Evolutionary conservation across 35 echinoderm and acorn worm genomes (phyloP), one percentile per base, ranked within the genome.

Genomic region (Patiria miniata): DNA sequence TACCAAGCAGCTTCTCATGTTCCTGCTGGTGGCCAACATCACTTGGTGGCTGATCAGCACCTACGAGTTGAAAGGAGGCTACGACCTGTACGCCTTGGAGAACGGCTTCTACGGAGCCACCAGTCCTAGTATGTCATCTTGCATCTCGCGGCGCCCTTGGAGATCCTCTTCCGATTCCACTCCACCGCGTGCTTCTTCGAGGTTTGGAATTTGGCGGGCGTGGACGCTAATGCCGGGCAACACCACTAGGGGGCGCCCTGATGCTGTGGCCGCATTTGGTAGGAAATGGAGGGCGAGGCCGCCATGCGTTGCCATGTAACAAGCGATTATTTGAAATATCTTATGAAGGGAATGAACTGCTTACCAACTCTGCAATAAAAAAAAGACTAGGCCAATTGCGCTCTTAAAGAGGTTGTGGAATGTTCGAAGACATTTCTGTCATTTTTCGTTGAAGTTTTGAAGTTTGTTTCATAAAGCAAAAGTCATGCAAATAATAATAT

Each of bases 181-280:
- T 98, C 95, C 7, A 94, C 95, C 6, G 92, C 92, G 30, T 94
- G 91, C 50, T 98, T 98, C 88, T 98, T 98, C 17, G 95, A 98
- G 39, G 83, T 98, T 21, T 98, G 95, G 95, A 97, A 91, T 40
- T 91, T 90, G 39, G 73, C 88, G 18, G 89, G 91, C 26, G 80
- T 83, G 37, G 78, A 59, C 14, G 79, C n/a, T 1, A 32, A 84
- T 37, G 82, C 34, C 0, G 53, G 17, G 18, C 51, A 58, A 38
- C 57, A 61, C 65, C 65, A 73, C 65, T 73, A 73, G 65, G 29
- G 29, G 21, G 30, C 65, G 29, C 14, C 21, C 42, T 6, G 42
- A n/a, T n/a, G n/a, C n/a, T n/a, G n/a, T n/a, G n/a, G n/a, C n/a
- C n/a, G n/a, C n/a, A n/a, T n/a, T n/a, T n/a, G n/a, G n/a, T n/a